Percentiles rank a stretch among this genome's conserved stretches.
phyloP scores from a whole-genome alignment of 2,113 vertebrate species.

The Urocitellus parryii region DNA sequence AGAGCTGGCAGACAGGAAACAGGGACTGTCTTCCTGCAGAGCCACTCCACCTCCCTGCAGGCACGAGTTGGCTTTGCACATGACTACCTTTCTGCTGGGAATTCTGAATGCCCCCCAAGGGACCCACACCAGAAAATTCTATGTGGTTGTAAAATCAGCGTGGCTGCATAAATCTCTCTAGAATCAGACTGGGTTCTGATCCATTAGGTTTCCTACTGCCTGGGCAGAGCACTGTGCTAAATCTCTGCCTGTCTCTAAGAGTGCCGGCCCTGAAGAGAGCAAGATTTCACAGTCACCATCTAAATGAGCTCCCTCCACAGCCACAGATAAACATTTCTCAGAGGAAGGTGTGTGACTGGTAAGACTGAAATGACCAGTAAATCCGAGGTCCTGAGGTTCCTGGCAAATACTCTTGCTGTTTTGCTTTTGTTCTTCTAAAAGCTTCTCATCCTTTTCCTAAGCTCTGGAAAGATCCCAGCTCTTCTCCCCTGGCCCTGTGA shows the following conservation, averaged over 20 bases:
- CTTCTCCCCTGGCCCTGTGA: not conserved
- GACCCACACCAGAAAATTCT: not conserved
- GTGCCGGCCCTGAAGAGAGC: no score
- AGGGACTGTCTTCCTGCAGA: not conserved
- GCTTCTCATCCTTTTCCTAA: not conserved
- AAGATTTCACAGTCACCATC: not conserved
- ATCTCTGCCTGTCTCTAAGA: not conserved
- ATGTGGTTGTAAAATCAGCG: not conserved
- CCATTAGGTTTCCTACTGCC: not conserved
- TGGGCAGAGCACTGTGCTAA: not conserved
- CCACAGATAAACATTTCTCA: not conserved
- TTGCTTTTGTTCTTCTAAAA: not conserved
- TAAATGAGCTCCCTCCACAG: not conserved
- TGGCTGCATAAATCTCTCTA: fast-evolving
- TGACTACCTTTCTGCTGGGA: not conserved
- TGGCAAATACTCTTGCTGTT: not conserved
- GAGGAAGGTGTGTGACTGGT: not conserved
- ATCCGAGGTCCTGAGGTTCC: not conserved
- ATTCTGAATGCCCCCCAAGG: not conserved
- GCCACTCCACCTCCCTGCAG: fast-evolving
- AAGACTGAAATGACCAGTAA: not conserved
- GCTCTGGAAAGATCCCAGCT: not conserved
- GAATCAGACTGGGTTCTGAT: not conserved
- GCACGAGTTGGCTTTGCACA: fast-evolving
- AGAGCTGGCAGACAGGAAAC: not conserved